Percentiles rank a stretch among this genome's conserved stretches.
phyloP scores from a whole-genome alignment of 2,888 invertebrate genomes.

The Hylaea fasciaria region DNA sequence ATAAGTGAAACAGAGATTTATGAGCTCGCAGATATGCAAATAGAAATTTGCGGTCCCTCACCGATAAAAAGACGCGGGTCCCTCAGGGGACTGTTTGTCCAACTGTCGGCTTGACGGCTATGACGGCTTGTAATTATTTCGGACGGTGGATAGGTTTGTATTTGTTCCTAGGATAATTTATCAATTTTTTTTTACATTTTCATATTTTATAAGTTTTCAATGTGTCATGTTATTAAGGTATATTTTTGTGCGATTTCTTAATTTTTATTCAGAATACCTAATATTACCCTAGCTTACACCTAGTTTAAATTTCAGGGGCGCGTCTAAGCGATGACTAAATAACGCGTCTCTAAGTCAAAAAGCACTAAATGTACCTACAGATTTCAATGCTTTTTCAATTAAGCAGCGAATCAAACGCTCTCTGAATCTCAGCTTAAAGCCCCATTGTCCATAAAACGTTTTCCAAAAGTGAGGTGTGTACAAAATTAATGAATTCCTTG shows the following conservation, averaged over 20 bases:
- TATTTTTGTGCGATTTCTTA: too few species aligned
- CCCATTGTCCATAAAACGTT: conserved; percentile 18
- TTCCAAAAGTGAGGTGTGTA: conserved; percentile 52
- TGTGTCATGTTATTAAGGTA: too few species aligned
- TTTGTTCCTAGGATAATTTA: conserved; percentile 21
- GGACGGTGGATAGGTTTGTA: conserved; percentile 42
- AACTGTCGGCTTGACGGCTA: conserved; percentile 78
- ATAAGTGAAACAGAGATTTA: conserved; percentile 85
- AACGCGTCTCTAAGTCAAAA: too few species aligned
- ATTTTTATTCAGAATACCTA: too few species aligned
- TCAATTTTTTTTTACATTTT: not conserved
- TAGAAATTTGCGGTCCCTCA: conserved; percentile 83
- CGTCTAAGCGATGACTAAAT: too few species aligned
- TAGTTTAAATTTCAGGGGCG: too few species aligned
- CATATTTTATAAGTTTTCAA: too few species aligned
- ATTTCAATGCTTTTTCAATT: too few species aligned
- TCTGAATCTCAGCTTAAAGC: not conserved
- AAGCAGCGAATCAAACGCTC: too few species aligned
- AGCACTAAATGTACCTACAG: too few species aligned
- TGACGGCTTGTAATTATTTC: conserved; percentile 76
- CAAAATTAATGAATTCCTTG: conserved; percentile 73
- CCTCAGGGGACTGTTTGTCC: conserved; percentile 75
- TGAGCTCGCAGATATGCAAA: conserved; percentile 84
- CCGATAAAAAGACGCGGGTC: conserved; percentile 80
- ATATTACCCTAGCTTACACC: too few species aligned